phyloP scores from a whole-genome alignment of 2,797 vertebrate genomes.

The Passerculus sandwichensis region DNA sequence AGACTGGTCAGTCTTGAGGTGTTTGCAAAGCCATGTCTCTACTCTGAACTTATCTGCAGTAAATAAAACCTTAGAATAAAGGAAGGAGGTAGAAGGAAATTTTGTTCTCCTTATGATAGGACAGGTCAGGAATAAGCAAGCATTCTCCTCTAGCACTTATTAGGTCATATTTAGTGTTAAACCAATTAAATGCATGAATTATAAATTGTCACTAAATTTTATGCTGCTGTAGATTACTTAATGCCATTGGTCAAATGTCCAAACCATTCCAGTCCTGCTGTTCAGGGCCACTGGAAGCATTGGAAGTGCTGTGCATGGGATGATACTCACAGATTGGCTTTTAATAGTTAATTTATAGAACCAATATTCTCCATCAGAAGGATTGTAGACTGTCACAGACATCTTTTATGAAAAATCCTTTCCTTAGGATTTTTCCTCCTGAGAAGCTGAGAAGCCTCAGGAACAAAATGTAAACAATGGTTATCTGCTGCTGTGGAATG shows the following conservation, averaged over 20 bases:
- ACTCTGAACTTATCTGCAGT: neutral
- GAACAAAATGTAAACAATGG: too few species aligned
- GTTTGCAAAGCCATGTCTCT: neutral
- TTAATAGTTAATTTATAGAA: neutral
- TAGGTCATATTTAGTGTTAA: neutral
- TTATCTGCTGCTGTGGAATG: too few species aligned
- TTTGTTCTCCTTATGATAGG: neutral
- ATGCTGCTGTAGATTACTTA: neutral
- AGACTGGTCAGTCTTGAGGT: neutral
- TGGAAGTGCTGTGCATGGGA: neutral
- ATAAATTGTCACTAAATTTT: neutral
- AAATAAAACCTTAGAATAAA: neutral
- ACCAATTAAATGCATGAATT: neutral
- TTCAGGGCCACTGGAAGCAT: fast-evolving
- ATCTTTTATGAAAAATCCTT: too few species aligned
- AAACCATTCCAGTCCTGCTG: neutral
- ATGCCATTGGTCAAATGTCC: neutral
- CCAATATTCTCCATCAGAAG: neutral
- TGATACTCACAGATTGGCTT: neutral
- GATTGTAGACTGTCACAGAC: neutral
- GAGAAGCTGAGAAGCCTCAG: too few species aligned
- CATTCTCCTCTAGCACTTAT: neutral
- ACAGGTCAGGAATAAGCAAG: neutral
- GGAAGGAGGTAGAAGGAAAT: neutral
- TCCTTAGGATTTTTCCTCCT: too few species aligned